phyloP scores from a whole-genome alignment of 2,797 vertebrate genomes.

The Chelmon rostratus region DNA sequence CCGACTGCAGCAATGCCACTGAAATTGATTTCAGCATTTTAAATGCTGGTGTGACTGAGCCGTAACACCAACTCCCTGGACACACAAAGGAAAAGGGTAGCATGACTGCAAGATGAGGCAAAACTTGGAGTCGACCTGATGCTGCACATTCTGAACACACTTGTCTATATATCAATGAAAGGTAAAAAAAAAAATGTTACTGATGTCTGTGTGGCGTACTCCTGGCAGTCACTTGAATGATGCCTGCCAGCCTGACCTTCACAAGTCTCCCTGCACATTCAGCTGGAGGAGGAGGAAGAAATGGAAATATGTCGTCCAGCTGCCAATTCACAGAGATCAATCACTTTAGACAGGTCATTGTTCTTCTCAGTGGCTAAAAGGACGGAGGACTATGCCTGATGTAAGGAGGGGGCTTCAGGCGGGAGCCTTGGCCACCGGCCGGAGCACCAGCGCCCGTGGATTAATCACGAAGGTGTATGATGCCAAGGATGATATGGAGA shows the following conservation, averaged over 20 bases:
- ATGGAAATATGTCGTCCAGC: conserved; percentile 71
- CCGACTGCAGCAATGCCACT: neutral
- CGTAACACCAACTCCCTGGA: neutral
- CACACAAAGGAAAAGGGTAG: neutral
- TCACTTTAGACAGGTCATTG: conserved; percentile 76
- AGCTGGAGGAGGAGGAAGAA: conserved; percentile 43
- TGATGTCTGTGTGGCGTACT: conserved; percentile 35
- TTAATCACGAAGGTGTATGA: conserved; percentile 61
- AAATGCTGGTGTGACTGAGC: neutral
- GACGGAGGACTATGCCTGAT: conserved; percentile 67
- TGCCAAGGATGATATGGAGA: conserved; percentile 20
- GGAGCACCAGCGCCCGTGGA: conserved; percentile 37
- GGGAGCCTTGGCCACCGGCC: conserved; percentile 43
- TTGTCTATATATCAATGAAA: conserved; percentile 18
- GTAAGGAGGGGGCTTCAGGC: conserved; percentile 52
- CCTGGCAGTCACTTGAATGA: conserved; percentile 48
- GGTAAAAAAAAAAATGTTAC: conserved; percentile 6
- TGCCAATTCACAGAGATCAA: conserved; percentile 73
- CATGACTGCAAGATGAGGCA: neutral
- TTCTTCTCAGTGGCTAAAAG: conserved; percentile 71
- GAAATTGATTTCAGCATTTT: neutral
- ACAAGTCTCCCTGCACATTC: conserved; percentile 48
- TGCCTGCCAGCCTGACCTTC: conserved; percentile 74
- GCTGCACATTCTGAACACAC: conserved; percentile 1
- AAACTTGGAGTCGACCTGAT: conserved; percentile 7